Conservation (phyloP, 2,113 vertebrate genomes). For the Solenodon paradoxus region DNA sequence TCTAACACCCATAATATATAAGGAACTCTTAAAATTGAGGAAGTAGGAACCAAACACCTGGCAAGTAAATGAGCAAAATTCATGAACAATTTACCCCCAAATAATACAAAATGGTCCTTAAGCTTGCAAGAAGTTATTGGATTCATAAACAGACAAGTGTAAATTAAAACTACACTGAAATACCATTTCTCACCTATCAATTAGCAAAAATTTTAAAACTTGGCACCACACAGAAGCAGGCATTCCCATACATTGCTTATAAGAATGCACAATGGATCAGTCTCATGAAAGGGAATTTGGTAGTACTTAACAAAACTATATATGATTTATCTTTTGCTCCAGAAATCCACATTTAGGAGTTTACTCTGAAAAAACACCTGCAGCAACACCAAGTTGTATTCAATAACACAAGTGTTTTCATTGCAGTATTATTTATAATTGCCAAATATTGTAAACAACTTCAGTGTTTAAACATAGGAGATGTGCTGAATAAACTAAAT, state of each 20-base stretch:
- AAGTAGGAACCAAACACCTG: neutral
- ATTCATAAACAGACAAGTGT: constrained; percentile 20
- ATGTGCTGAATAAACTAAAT: neutral
- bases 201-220: constrained; percentile 17
- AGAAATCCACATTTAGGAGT: constrained; percentile 24
- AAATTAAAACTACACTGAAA: constrained; percentile 33
- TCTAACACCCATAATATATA: neutral
- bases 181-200: neutral
- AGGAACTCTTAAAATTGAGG: neutral
- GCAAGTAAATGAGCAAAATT: constrained; percentile 12
- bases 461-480: neutral
- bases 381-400: neutral
- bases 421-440: neutral
- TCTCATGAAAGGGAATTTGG: neutral
- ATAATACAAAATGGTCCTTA: neutral
- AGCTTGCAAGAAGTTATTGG: neutral
- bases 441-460: neutral
- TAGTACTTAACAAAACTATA: neutral
- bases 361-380: neutral
- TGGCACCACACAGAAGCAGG: constrained; percentile 1
- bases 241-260: neutral
- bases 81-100: neutral
- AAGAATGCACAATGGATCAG: neutral
- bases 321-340: constrained; percentile 9
- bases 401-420: neutral